These are phyloP conservation scores for Papilio demoleus DNA, from an alignment of 2,888 invertebrate species.

Conservation along the genomic window DNA sequence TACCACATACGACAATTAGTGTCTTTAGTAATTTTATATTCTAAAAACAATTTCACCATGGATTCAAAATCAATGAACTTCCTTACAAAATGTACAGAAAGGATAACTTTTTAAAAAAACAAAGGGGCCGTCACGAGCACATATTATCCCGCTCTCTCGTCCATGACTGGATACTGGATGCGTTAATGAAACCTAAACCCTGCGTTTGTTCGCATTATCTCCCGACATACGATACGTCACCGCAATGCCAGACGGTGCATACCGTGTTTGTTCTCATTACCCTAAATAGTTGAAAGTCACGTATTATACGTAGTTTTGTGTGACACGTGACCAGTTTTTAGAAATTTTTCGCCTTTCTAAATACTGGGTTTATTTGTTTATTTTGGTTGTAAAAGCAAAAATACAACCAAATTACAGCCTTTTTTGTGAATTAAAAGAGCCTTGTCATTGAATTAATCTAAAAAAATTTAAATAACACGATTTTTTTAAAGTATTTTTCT, in stretches of 20 bases:
- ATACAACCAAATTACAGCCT: too few relatives aligned
- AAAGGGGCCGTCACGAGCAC: too few relatives aligned
- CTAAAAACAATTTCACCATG: background rate
- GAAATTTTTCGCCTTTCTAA: constrained; percentile 11
- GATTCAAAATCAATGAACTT: constrained; percentile 16
- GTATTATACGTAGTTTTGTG: constrained; percentile 16
- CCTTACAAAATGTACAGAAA: background rate
- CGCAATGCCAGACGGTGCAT: constrained; percentile 43
- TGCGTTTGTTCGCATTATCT: constrained; percentile 64
- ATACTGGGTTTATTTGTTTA: too few relatives aligned
- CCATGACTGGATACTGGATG: constrained; percentile 50
- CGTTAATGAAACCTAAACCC: constrained; percentile 47
- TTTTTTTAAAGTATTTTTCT: too few relatives aligned
- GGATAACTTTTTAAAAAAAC: constrained; percentile 14
- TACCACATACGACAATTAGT: background rate
- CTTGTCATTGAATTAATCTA: too few relatives aligned
- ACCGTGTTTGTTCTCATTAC: constrained; percentile 37
- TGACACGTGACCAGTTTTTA: background rate
- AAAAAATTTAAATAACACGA: too few relatives aligned
- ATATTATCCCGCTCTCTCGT: constrained; percentile 50
- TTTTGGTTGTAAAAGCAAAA: too few relatives aligned
- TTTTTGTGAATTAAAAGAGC: too few relatives aligned
- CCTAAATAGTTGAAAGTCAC: constrained; percentile 23
- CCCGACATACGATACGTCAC: constrained; percentile 57
- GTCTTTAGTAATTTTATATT: constrained; percentile 7